Evolutionary conservation across 2,888 invertebrate genomes (phyloP).

Genomic region (Darwinula stevensoni): DNA sequence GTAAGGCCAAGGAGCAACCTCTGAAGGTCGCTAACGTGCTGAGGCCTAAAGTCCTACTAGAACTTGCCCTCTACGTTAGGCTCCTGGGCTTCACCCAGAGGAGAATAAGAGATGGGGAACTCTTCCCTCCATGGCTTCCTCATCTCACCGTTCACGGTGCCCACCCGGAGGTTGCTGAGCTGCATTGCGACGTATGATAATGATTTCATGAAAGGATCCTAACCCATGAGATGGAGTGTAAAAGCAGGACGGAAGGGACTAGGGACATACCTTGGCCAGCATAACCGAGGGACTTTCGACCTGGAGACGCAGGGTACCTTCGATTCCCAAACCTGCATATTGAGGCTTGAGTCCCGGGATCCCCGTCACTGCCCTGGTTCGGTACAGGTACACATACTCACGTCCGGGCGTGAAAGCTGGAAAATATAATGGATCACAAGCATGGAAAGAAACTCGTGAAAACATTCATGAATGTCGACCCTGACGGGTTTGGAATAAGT

Average conservation of each 20-base stretch:
- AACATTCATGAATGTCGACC: too few relatives aligned
- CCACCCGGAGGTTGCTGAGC: background rate
- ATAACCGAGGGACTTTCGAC: slow-evolving; percentile 6
- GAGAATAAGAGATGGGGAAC: background rate
- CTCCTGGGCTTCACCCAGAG: background rate
- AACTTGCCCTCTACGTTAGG: background rate
- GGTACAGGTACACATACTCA: slow-evolving; percentile 15
- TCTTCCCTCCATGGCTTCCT: background rate
- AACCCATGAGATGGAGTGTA: too few relatives aligned
- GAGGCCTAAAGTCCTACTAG: background rate
- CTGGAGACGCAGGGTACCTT: slow-evolving; percentile 8
- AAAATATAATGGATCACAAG: too few relatives aligned
- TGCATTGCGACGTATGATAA: too few relatives aligned
- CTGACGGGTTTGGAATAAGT: too few relatives aligned
- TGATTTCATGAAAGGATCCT: too few relatives aligned
- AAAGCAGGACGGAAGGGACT: too few relatives aligned
- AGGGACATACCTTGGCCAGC: slow-evolving; percentile 7
- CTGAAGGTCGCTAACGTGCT: background rate
- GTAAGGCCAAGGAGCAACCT: background rate
- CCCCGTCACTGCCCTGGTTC: slow-evolving; percentile 15
- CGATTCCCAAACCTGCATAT: slow-evolving; percentile 15
- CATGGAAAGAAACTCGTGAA: too few relatives aligned
- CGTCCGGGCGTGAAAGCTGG: too few relatives aligned
- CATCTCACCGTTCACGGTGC: background rate
- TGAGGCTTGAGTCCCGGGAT: slow-evolving; percentile 13